Evolutionary conservation across 1,140 invertebrate species (phyloP), one percentile per base, ranked within the genome.

Genomic region (Zaprionus africanus): DNA sequence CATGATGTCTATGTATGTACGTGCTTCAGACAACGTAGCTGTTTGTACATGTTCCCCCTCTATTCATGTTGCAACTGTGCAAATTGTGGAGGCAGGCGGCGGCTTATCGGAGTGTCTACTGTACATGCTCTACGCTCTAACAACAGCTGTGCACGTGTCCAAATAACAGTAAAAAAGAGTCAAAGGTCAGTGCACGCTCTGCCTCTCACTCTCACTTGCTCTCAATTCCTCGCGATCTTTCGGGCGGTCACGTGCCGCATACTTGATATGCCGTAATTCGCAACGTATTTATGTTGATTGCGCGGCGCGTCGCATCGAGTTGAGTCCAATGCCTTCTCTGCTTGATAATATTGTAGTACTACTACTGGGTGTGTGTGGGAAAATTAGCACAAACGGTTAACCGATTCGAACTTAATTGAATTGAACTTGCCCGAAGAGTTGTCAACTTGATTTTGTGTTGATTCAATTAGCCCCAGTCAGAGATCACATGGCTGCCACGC

Each of bases 21-120:
- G 74, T 87, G 83, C 63, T 69, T 5, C 59, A 34, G 49, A 57
- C 74, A 87, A 83, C 64, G 67, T 80, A 49, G 17, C 17, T 22
- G 19, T 51, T 51, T 24, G 41, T 17, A 43, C 41, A 6, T n/a
- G 41, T 15, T 5, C 9, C 41, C 13, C 41, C 41, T 17, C 41
- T 28, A 15, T 54, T 54, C 5, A 17, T 54, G 34, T 49, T 46
- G 57, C 79, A 79, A 77, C 78, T 84, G 81, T 72, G 77, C 77
- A 83, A 80, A 84, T 49, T 49, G 31, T 56, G 22, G 36, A 5
- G 36, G 59, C 56, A 73, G 62, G 26, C 19, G 19, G 15, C 13
- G 12, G 2, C 41, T 46, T 46, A 46, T 46, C n/a, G 5, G 5
- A 49, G 41, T 31, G 26, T 6, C 7, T 15, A 28, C 38, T 22